phyloP scores from a whole-genome alignment of 1,140 invertebrate species.

The Ooceraea biroi region DNA sequence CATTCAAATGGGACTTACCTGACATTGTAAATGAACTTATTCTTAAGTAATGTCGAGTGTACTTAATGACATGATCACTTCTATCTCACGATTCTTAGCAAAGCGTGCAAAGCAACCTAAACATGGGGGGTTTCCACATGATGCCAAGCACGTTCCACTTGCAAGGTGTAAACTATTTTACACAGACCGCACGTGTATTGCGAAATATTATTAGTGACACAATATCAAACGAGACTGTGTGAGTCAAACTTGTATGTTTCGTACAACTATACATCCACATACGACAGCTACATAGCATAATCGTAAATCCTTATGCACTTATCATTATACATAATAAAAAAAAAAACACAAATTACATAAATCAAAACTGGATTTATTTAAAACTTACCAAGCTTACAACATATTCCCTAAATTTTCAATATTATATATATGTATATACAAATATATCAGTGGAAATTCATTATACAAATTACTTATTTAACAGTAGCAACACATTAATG shows the following conservation, averaged over 20 bases:
- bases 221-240: background rate
- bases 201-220: background rate
- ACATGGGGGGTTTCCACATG: conserved; percentile 1
- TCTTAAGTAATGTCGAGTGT: background rate
- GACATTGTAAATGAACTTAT: conserved; percentile 1
- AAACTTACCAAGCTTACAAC: conserved; percentile 1
- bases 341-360: conserved; percentile 27
- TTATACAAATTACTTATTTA: background rate
- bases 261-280: background rate
- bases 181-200: background rate
- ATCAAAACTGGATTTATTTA: conserved; percentile 41
- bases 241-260: background rate
- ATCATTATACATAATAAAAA: conserved; percentile 30
- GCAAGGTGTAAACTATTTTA: conserved; percentile 3
- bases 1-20: conserved; percentile 42
- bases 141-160: conserved; percentile 5
- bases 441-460: background rate
- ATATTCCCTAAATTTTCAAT: background rate
- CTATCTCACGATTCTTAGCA: conserved; percentile 31
- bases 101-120: conserved; percentile 49
- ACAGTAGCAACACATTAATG: background rate
- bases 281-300: background rate
- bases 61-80: background rate
- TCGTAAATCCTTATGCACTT: background rate
- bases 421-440: background rate